These are phyloP conservation scores for Catharus fuscescens DNA, from an alignment of 2,113 vertebrate genomes.

Conservation along the genomic window DNA sequence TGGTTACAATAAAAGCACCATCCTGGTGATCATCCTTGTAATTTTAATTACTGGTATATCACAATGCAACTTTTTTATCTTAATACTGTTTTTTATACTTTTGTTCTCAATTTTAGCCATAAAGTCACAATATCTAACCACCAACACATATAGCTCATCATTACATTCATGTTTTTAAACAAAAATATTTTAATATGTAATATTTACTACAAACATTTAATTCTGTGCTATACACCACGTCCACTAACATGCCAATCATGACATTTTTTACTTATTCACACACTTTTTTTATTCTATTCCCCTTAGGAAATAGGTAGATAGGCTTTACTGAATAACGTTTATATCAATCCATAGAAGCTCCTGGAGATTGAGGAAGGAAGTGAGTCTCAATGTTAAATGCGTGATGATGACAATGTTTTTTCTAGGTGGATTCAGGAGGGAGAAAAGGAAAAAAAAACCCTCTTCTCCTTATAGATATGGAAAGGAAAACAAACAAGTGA, in stretches of 20 bases:
- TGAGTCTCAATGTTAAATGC: not conserved
- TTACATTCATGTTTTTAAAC: not conserved
- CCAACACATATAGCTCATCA: not conserved
- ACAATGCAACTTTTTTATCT: not conserved
- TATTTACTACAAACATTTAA: not conserved
- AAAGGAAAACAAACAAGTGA: not conserved
- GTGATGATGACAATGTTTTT: not conserved
- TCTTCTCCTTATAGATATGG: not conserved
- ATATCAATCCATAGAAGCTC: not conserved
- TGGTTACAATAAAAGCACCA: not conserved
- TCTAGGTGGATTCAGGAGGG: not conserved
- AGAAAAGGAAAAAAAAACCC: not conserved
- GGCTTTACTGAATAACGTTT: not conserved
- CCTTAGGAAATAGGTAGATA: not conserved
- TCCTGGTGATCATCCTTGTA: not conserved
- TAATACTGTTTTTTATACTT: not conserved
- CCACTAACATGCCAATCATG: not conserved
- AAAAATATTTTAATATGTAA: not conserved
- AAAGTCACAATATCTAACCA: not conserved
- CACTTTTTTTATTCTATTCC: not conserved
- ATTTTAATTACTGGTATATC: not conserved
- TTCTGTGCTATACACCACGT: rapidly evolving
- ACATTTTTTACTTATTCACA: not conserved
- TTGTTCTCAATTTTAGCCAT: not conserved
- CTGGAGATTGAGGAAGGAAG: not conserved